Evolutionary conservation across 2,888 invertebrate species (phyloP).

Genomic region (Diplazon laetatorius): DNA sequence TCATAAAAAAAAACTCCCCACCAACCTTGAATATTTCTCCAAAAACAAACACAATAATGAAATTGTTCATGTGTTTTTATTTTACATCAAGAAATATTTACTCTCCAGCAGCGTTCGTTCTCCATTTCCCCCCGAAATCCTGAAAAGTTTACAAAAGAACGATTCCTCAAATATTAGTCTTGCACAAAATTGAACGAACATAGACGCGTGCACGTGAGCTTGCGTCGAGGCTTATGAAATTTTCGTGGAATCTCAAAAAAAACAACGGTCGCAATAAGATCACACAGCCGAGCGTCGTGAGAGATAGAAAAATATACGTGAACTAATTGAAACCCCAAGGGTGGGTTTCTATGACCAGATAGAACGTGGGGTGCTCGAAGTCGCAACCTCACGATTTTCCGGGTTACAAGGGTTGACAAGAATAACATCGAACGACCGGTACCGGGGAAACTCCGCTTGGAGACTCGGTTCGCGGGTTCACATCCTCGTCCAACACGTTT

Average conservation of each 20-base stretch:
- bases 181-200: not conserved
- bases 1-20: too few species aligned
- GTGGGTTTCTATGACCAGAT: slow-evolving; percentile 48
- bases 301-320: slow-evolving; percentile 59
- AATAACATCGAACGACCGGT: slow-evolving; percentile 55
- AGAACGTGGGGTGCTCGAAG: slow-evolving; percentile 43
- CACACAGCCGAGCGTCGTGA: slow-evolving; percentile 13
- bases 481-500: slow-evolving; percentile 19
- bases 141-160: not conserved
- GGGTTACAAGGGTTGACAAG: slow-evolving; percentile 37
- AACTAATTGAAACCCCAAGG: slow-evolving; percentile 61
- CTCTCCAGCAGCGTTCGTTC: not conserved
- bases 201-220: not conserved
- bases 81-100: too few species aligned
- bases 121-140: not conserved
- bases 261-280: slow-evolving; percentile 16
- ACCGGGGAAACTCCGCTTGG: slow-evolving; percentile 34
- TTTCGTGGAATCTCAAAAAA: slow-evolving; percentile 40
- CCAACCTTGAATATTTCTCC: too few species aligned
- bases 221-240: slow-evolving; percentile 36
- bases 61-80: too few species aligned
- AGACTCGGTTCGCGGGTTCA: slow-evolving; percentile 23
- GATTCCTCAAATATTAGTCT: slow-evolving; percentile 31
- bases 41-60: too few species aligned
- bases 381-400: slow-evolving; percentile 39